These are phyloP conservation scores for Pithys albifrons DNA, from an alignment of 2,113 vertebrate species.

Conservation along the genomic window DNA sequence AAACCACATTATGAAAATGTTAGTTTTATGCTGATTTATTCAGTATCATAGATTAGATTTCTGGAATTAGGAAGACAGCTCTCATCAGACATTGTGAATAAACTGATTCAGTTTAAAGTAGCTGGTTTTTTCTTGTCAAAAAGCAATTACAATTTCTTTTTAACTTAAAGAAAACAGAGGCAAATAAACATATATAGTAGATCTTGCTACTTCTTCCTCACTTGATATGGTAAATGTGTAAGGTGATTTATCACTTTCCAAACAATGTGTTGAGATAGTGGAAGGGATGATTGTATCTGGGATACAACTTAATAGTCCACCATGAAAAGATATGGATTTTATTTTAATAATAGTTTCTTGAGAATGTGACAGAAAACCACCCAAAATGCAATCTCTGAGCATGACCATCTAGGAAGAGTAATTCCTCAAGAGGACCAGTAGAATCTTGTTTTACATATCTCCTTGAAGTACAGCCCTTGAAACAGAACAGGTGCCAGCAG, in stretches of 20 bases:
- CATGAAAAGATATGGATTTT: background rate
- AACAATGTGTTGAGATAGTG: background rate
- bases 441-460: background rate
- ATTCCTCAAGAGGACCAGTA: background rate
- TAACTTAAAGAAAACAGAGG: background rate
- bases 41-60: conserved; percentile 14
- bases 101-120: conserved; percentile 17
- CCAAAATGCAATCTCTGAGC: background rate
- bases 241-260: background rate
- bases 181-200: background rate
- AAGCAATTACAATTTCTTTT: background rate
- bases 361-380: background rate
- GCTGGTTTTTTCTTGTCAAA: background rate
- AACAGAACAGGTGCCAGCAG: background rate
- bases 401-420: background rate
- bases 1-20: background rate
- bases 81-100: conserved; percentile 15
- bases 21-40: background rate
- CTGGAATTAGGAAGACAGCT: background rate
- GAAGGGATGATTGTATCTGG: background rate
- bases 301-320: background rate
- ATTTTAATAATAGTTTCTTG: background rate
- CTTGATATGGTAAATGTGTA: background rate
- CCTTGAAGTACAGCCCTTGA: background rate
- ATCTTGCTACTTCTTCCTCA: background rate